Conservation (phyloP, 1,140 invertebrate genomes). For the Matsumurasca onukii region DNA sequence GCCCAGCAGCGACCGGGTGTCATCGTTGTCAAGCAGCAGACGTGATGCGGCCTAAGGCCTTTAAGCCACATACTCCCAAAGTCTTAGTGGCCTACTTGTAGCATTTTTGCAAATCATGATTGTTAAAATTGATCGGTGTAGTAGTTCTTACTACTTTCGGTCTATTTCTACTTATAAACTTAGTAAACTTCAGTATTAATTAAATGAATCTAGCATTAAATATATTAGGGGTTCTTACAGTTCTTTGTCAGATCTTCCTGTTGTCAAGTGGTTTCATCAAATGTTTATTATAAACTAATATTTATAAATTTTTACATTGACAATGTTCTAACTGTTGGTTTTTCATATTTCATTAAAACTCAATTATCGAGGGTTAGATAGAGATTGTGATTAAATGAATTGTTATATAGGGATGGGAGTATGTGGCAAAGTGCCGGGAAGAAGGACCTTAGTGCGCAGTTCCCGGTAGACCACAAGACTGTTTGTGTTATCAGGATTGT, state of each 20-base stretch:
- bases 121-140: not conserved
- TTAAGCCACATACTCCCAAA: not conserved
- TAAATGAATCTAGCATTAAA: conserved; percentile 8
- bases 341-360: not conserved
- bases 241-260: conserved; percentile 11
- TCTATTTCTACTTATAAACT: conserved; percentile 23
- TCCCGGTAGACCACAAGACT: not conserved
- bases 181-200: conserved; percentile 20
- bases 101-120: not conserved
- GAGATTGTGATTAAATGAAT: conserved; percentile 12
- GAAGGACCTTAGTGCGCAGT: not conserved
- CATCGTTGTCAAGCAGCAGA: conserved; percentile 79
- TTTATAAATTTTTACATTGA: conserved; percentile 8
- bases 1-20: conserved; percentile 75
- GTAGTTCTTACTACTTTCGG: not conserved
- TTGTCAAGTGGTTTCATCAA: conserved; percentile 4
- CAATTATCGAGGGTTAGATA: no score
- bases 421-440: not conserved
- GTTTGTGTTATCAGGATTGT: conserved; percentile 23
- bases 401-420: conserved; percentile 16
- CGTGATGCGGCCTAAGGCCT: conserved; percentile 52
- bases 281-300: conserved; percentile 13
- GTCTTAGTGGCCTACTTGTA: conserved; percentile 15
- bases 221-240: not conserved
- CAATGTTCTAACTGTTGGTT: not conserved